Base-by-base conservation (phyloP, 2,113 vertebrate species). In the Centropus unirufus region DNA sequence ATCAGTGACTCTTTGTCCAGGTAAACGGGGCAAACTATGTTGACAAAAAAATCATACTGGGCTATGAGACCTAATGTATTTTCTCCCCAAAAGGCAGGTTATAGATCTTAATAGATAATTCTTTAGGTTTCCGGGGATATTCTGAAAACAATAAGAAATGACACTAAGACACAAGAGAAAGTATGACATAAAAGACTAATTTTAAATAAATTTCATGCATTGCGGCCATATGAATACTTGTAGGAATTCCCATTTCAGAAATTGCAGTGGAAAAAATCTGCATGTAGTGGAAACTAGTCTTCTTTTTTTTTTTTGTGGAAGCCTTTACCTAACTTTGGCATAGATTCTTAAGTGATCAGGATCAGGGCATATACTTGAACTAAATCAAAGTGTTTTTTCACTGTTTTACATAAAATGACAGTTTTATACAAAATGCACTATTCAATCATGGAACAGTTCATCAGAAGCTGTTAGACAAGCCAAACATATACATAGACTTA, bases 151-250 rank as follows among this genome's bases (percentile, higher is more conserved):
- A 46, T 58, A n/a, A 76, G 24, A 24, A 49, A 79, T 51, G 39
- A 62, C 46, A 72, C 2, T 21, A 44, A 44, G 11, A n/a, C 29
- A 57, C 29, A 29, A 32, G 22, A 84, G 30, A 67, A 93, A 83
- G 2, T 32, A 34, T 22, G 49, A 44, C 26, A 72, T 21, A 47
- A 54, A 77, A 5, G 26, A 63, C 40, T 75, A 30, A 79, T 59
- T 82, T 91, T n/a, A 61, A 68, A 54, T 22, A 24, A 2, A 30
- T 63, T 69, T 73, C 0, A 0, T 59, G 27, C 34, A 67, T 27
- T 55, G 14, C 8, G 44, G 14, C 57, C 58, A 14, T 54, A 34
- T 3, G 17, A 3, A 44, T 16, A 34, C 21, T 24, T 46, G 39
- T 1, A 77, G n/a, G 29, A 72, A 82, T 83, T 11, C 32, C 55